These are phyloP conservation scores for Acrocyrtus sp. DNA, from an alignment of 2,888 invertebrate species.

Conservation along the genomic window DNA sequence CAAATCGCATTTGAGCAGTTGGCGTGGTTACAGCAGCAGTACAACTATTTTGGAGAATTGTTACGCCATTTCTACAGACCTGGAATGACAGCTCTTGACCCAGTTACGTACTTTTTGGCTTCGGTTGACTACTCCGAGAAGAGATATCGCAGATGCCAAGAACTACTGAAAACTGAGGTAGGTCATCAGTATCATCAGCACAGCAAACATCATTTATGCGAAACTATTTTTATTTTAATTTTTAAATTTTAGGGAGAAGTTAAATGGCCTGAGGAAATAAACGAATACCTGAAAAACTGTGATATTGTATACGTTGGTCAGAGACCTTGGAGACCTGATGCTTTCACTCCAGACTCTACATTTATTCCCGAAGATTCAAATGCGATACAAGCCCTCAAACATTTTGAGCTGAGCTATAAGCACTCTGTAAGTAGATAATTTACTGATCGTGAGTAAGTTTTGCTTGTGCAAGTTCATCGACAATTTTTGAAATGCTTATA, in stretches of 20 bases:
- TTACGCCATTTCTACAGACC: constrained; percentile 50
- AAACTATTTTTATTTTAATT: too few relatives aligned
- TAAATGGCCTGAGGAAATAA: constrained; percentile 54
- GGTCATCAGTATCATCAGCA: too few relatives aligned
- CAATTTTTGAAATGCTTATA: background rate
- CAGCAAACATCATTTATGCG: too few relatives aligned
- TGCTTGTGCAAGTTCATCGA: too few relatives aligned
- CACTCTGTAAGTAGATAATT: constrained; percentile 62
- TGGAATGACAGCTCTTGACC: constrained; percentile 51
- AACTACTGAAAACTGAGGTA: background rate
- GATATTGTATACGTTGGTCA: constrained; percentile 58
- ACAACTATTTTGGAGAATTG: constrained; percentile 58
- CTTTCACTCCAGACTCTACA: constrained; percentile 47
- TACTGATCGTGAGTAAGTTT: too few relatives aligned
- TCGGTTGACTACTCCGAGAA: constrained; percentile 56
- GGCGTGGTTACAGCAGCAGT: constrained; percentile 96
- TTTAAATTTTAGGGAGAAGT: constrained; percentile 9
- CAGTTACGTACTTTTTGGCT: constrained; percentile 57
- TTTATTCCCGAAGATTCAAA: constrained; percentile 45
- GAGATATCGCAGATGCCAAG: constrained; percentile 29
- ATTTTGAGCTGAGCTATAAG: constrained; percentile 46
- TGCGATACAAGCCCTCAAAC: constrained; percentile 47
- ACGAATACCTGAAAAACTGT: constrained; percentile 35
- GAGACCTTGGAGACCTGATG: constrained; percentile 58
- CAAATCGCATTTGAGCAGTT: constrained; percentile 93